These are phyloP conservation scores for Octonoba sinensis DNA, from an alignment of 2,888 invertebrate species.

Conservation along the genomic window DNA sequence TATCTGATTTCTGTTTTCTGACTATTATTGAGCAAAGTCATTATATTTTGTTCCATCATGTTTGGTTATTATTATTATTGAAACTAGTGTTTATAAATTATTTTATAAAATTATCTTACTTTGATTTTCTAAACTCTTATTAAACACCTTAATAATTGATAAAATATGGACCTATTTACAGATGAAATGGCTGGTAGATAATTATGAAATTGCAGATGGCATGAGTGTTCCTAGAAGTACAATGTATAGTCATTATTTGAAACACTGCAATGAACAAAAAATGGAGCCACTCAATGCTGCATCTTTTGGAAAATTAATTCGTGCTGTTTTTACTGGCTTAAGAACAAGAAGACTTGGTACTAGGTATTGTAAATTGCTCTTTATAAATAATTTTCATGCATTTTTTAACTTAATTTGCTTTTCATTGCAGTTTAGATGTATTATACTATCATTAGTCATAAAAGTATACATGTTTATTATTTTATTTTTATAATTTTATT, in stretches of 20 bases:
- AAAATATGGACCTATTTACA: constrained; percentile 68
- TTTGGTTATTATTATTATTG: no score
- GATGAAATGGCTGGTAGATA: constrained; percentile 96
- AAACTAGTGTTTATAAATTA: no score
- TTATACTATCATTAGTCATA: neutral
- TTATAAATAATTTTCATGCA: no score
- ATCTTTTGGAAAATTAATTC: constrained; percentile 98
- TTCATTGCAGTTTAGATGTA: neutral
- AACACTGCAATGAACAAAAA: constrained; percentile 89
- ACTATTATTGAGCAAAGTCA: no score
- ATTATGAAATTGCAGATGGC: constrained; percentile 97
- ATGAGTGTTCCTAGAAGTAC: constrained; percentile 94
- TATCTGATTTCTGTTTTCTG: no score
- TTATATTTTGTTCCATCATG: no score
- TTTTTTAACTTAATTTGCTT: neutral
- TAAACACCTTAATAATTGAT: no score
- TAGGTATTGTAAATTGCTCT: constrained; percentile 74
- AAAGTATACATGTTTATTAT: neutral
- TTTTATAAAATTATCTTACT: no score
- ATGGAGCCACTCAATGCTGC: constrained; percentile 99
- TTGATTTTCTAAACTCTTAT: no score
- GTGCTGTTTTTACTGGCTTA: constrained; percentile 96
- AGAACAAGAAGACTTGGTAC: constrained; percentile 95
- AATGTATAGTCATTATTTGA: constrained; percentile 95
- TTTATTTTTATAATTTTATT: neutral